A percentile compares a stretch with the other conserved stretches of the same genome.
These are phyloP conservation scores for Orthonevra nobilis DNA, from an alignment of 2,888 invertebrate species.

Conservation along the genomic window DNA sequence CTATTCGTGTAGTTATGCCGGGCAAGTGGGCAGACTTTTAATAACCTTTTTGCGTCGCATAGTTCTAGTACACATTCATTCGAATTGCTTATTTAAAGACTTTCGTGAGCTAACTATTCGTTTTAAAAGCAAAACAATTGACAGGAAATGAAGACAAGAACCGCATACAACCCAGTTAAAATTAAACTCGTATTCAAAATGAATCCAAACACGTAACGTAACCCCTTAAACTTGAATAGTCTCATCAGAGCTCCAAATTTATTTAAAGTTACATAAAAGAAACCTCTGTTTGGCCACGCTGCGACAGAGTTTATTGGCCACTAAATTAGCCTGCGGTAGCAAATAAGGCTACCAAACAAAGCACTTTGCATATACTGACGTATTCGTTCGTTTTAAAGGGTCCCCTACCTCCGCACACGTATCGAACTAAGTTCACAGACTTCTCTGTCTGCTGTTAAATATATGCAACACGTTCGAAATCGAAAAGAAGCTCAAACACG, in stretches of 20 bases:
- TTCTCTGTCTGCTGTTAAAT: neutral
- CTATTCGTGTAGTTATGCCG: no score
- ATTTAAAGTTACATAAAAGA: neutral
- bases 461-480: neutral
- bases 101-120: no score
- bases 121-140: no score
- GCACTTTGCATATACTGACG: constrained; percentile 36
- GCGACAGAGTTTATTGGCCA: constrained; percentile 16
- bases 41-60: no score
- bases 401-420: neutral
- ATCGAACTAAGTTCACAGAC: neutral
- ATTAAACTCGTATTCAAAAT: no score
- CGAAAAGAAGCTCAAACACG: neutral
- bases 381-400: neutral
- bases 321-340: constrained; percentile 23
- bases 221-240: no score
- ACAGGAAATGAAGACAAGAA: no score
- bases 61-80: no score
- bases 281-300: neutral
- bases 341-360: constrained; percentile 24
- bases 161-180: no score
- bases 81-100: no score
- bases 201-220: no score
- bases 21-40: no score
- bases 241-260: neutral